Evolutionary conservation across 2,113 vertebrate genomes (phyloP).

Genomic region (Megaceryle torquata): DNA sequence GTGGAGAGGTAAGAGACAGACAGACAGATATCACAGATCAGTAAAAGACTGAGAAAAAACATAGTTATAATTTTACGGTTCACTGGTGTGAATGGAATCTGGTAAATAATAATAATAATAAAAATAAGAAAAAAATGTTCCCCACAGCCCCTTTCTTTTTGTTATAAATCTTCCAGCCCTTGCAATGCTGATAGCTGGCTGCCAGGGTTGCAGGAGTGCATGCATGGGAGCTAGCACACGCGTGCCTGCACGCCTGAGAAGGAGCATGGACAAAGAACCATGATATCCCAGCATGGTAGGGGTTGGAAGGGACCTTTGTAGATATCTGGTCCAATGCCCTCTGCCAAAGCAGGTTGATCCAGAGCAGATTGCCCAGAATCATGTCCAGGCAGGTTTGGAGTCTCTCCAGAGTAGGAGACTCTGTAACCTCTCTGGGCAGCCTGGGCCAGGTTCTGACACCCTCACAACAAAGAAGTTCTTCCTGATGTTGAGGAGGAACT

Average conservation of each 20-base stretch:
- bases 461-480: too few relatives aligned
- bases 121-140: neutral
- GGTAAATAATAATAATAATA: slow-evolving; percentile 9
- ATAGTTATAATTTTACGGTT: slow-evolving; percentile 59
- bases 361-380: too few relatives aligned
- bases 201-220: neutral
- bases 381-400: too few relatives aligned
- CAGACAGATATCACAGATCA: neutral
- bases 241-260: rapidly evolving
- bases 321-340: neutral
- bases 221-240: rapidly evolving
- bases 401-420: too few relatives aligned
- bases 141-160: neutral
- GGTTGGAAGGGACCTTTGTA: neutral
- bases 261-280: neutral
- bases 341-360: neutral
- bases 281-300: too few relatives aligned
- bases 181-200: neutral
- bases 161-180: neutral
- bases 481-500: too few relatives aligned
- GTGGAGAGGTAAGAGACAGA: neutral
- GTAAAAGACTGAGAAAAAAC: neutral
- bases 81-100: slow-evolving; percentile 30
- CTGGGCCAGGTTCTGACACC: too few relatives aligned
- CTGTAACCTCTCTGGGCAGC: too few relatives aligned